These are phyloP conservation scores for Rhegmatorhina hoffmannsi DNA, from an alignment of 2,113 vertebrate genomes.

Conservation along the genomic window DNA sequence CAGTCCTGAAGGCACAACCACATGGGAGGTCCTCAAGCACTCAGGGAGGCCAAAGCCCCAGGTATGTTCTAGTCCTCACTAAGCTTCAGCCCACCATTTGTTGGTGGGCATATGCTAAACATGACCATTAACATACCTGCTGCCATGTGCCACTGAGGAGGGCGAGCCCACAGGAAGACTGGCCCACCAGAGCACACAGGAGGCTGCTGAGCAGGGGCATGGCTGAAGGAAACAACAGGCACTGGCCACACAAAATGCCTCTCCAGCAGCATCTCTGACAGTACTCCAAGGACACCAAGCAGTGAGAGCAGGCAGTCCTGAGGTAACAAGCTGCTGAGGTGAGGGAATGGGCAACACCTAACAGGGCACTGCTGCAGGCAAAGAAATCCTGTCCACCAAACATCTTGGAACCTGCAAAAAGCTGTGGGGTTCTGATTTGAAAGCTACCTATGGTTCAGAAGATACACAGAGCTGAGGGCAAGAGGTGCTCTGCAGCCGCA, in stretches of 20 bases:
- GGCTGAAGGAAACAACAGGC: not conserved
- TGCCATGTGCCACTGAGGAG: rapidly evolving
- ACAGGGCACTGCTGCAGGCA: rapidly evolving
- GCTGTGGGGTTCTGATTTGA: not conserved
- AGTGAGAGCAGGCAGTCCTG: rapidly evolving
- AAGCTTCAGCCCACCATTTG: rapidly evolving
- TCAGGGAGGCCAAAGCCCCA: not conserved
- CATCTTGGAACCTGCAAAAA: not conserved
- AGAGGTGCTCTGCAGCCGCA: not conserved
- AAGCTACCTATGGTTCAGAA: rapidly evolving
- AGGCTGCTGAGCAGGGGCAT: not conserved
- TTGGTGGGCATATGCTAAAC: rapidly evolving
- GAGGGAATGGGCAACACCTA: not conserved
- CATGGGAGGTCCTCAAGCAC: rapidly evolving
- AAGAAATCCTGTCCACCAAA: not conserved
- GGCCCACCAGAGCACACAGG: rapidly evolving
- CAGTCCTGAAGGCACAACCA: not conserved
- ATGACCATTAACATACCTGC: rapidly evolving
- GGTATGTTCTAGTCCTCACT: not conserved
- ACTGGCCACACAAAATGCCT: rapidly evolving
- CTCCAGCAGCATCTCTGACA: rapidly evolving
- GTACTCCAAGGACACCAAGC: rapidly evolving
- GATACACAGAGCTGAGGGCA: rapidly evolving
- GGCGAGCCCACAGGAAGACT: rapidly evolving
- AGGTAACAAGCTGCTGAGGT: rapidly evolving